These are phyloP conservation scores for Alauda arvensis DNA, from an alignment of 2,797 vertebrate genomes.

Conservation along the genomic window DNA sequence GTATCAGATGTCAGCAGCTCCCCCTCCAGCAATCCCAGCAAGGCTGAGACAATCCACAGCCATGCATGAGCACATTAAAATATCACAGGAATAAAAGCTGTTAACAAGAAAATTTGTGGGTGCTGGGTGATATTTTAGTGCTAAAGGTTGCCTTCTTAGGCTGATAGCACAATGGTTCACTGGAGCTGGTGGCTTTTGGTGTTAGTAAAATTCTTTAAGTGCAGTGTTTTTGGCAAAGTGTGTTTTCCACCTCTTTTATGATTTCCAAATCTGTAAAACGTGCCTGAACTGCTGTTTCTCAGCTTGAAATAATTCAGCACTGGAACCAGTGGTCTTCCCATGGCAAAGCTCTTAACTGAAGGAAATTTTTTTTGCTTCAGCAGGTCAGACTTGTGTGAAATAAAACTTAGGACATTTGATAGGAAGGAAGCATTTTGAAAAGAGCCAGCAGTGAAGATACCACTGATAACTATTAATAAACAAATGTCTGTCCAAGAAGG, in stretches of 20 bases:
- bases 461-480: slow-evolving; percentile 21
- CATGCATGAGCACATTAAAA: neutral
- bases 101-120: neutral
- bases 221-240: neutral
- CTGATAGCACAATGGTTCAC: neutral
- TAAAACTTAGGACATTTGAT: slow-evolving; percentile 30
- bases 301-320: slow-evolving; percentile 42
- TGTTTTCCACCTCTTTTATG: neutral
- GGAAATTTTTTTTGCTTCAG: neutral
- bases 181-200: neutral
- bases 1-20: slow-evolving; percentile 43
- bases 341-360: neutral
- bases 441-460: neutral
- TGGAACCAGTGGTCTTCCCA: neutral
- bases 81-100: neutral
- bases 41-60: slow-evolving; percentile 8
- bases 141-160: neutral
- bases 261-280: neutral
- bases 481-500: slow-evolving; percentile 33
- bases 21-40: slow-evolving; percentile 40
- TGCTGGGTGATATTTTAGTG: neutral
- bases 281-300: neutral
- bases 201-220: neutral
- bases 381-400: neutral
- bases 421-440: slow-evolving; percentile 40